Conservation (phyloP, 2,113 vertebrate species). For the Pelusios castaneus region DNA sequence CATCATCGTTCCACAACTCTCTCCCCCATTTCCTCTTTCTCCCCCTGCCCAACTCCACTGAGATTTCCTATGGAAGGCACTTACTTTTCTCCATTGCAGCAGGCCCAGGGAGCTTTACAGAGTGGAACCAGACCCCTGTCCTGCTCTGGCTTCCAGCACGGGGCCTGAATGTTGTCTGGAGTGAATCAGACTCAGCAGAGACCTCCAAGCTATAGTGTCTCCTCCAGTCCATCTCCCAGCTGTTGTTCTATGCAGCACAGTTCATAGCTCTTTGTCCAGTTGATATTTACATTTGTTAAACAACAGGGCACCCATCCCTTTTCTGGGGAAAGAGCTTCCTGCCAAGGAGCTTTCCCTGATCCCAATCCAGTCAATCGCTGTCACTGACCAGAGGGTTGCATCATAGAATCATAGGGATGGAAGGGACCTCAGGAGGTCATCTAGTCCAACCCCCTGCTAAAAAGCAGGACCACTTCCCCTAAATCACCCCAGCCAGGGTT, state of each 20-base stretch:
- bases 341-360: background rate
- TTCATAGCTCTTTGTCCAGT: too few species aligned
- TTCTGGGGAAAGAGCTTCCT: rapidly evolving
- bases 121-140: background rate
- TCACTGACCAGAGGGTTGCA: background rate
- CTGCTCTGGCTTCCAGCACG: rapidly evolving
- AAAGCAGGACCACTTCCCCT: too few species aligned
- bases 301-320: background rate
- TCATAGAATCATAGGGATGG: too few species aligned
- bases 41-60: background rate
- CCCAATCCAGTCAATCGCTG: background rate
- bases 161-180: rapidly evolving
- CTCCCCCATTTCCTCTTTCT: background rate
- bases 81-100: background rate
- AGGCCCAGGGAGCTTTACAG: background rate
- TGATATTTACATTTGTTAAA: conserved; percentile 17
- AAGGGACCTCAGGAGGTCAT: too few species aligned
- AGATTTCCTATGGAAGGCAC: background rate
- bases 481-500: too few species aligned
- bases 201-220: too few species aligned
- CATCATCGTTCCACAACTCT: rapidly evolving
- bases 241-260: too few species aligned
- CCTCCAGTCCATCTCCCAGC: too few species aligned
- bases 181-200: background rate
- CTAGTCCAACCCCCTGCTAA: too few species aligned